Conservation (phyloP, 2,888 invertebrate species). For the Diaprepes abbreviatus region DNA sequence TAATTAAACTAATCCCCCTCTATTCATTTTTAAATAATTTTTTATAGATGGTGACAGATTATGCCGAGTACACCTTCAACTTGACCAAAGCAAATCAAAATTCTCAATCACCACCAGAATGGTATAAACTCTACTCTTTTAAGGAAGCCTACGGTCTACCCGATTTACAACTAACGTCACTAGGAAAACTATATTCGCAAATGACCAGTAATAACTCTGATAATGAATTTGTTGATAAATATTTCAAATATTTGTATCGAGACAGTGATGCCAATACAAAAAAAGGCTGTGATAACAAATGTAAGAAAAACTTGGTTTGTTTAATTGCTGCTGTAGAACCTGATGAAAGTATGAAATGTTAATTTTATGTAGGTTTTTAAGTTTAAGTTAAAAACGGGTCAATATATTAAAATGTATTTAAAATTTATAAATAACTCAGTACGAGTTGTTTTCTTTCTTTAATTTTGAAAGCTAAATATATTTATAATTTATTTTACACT, state of each 20-base stretch:
- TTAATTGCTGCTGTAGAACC: slow-evolving; percentile 47
- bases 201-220: slow-evolving; percentile 72
- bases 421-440: no score
- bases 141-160: slow-evolving; percentile 74
- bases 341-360: slow-evolving; percentile 46
- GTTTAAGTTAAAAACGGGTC: no score
- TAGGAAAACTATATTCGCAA: slow-evolving; percentile 73
- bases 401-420: no score
- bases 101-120: slow-evolving; percentile 73
- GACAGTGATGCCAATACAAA: slow-evolving; percentile 52
- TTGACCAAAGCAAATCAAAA: slow-evolving; percentile 78
- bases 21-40: no score
- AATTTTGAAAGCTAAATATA: no score
- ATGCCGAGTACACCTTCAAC: slow-evolving; percentile 76
- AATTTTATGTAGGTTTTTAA: slow-evolving; percentile 12
- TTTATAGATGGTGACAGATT: slow-evolving; percentile 50
- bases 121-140: slow-evolving; percentile 82
- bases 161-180: slow-evolving; percentile 74
- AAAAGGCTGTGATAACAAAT: slow-evolving; percentile 53
- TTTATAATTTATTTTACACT: no score
- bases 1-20: no score
- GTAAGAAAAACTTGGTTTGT: slow-evolving; percentile 54
- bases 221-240: slow-evolving; percentile 67
- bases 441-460: no score
- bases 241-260: slow-evolving; percentile 54